Percentiles rank a stretch among this genome's conserved stretches.
Evolutionary conservation across 2,888 invertebrate genomes (phyloP).

Genomic region (Neria commutata): DNA sequence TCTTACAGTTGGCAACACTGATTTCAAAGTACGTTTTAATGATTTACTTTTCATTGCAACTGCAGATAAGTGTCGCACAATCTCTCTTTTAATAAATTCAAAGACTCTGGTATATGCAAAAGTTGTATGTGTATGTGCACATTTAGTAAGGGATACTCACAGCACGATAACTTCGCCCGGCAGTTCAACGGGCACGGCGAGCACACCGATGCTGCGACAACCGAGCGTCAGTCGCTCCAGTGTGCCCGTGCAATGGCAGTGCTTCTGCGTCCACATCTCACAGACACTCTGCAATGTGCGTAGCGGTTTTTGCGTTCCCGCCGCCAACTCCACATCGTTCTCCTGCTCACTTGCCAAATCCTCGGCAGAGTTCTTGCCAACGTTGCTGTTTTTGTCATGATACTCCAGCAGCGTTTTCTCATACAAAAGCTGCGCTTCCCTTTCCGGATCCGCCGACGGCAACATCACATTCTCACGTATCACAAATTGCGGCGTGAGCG

Average conservation of each 20-base stretch:
- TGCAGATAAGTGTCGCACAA: too few species aligned
- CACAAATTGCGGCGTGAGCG: slow-evolving; percentile 28
- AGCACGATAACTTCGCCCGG: slow-evolving; percentile 54
- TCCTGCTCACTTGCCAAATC: background rate
- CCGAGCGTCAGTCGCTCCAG: slow-evolving; percentile 52
- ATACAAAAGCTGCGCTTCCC: slow-evolving; percentile 59
- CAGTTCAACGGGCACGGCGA: slow-evolving; percentile 57
- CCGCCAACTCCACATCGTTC: slow-evolving; percentile 6
- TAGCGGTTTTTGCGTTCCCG: slow-evolving; percentile 25
- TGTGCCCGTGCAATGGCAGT: slow-evolving; percentile 58
- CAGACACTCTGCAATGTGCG: slow-evolving; percentile 54
- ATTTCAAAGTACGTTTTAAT: too few species aligned
- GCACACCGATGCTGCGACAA: slow-evolving; percentile 57
- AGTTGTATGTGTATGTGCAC: too few species aligned
- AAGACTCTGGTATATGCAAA: too few species aligned
- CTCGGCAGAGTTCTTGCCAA: slow-evolving; percentile 29
- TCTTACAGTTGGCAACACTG: too few species aligned
- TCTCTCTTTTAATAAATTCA: too few species aligned
- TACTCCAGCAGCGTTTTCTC: slow-evolving; percentile 59
- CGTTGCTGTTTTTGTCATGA: slow-evolving; percentile 33
- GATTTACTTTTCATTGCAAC: too few species aligned
- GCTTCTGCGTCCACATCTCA: slow-evolving; percentile 54
- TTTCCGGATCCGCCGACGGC: slow-evolving; percentile 58
- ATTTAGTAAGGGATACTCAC: slow-evolving; percentile 53
- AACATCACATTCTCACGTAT: slow-evolving; percentile 60